phyloP scores from a whole-genome alignment of 2,888 invertebrate species.

The Apamea crenata region DNA sequence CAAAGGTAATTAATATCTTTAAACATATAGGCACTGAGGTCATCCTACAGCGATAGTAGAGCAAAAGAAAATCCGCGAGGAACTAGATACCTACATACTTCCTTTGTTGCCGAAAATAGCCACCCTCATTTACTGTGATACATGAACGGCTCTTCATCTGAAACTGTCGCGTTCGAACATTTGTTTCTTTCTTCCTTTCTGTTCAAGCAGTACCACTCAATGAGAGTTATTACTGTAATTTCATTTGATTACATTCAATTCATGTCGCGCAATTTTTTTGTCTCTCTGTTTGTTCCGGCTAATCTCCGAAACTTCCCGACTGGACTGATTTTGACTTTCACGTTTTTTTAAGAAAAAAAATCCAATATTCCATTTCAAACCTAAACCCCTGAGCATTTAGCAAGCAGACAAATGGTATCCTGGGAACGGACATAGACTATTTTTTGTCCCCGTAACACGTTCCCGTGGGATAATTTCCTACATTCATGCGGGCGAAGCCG shows the following conservation, averaged over 20 bases:
- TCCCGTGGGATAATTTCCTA: too few species aligned
- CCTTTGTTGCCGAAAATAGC: conserved; percentile 20
- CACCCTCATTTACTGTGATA: conserved; percentile 4
- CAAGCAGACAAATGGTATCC: too few species aligned
- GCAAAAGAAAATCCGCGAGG: conserved; percentile 1
- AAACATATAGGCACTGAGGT: neutral
- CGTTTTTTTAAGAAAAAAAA: too few species aligned
- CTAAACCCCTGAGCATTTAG: too few species aligned
- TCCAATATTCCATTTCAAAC: too few species aligned
- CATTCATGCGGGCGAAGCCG: too few species aligned
- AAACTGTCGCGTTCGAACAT: neutral
- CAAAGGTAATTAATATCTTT: neutral
- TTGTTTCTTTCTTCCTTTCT: neutral
- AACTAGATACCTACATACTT: neutral
- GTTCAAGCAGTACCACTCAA: neutral
- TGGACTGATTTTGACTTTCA: too few species aligned
- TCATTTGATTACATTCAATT: neutral
- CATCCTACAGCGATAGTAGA: neutral
- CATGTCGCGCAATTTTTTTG: too few species aligned
- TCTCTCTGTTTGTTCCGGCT: too few species aligned
- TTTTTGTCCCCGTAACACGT: too few species aligned
- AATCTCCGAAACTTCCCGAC: too few species aligned
- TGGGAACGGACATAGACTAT: too few species aligned
- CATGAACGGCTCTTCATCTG: conserved; percentile 2
- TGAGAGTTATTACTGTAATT: conserved; percentile 9